Conservation (phyloP, 92 coral and sea anemone genomes). For the Anthopleura xanthogrammica region DNA sequence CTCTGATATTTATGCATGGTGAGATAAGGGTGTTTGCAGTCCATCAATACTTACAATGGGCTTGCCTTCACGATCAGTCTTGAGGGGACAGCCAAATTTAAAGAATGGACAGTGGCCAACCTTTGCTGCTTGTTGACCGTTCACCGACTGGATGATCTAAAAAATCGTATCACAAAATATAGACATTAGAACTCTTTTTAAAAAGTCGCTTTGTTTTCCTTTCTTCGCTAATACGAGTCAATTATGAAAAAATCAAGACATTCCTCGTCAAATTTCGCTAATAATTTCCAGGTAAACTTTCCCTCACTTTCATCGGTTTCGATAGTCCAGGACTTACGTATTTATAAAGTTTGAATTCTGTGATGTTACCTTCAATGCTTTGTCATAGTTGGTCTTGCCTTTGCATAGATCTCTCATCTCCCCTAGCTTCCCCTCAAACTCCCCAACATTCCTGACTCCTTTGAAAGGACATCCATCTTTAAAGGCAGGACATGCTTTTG, state of each 20-base stretch:
- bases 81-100: constrained; percentile 22
- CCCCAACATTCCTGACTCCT: constrained; percentile 20
- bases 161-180: background rate
- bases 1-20: too few species aligned
- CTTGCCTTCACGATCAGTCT: constrained; percentile 25
- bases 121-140: constrained; percentile 8
- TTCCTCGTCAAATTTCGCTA: too few species aligned
- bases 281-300: too few species aligned
- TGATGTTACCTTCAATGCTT: constrained; percentile 23
- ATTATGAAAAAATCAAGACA: too few species aligned
- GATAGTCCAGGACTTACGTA: too few species aligned
- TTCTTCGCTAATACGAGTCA: too few species aligned
- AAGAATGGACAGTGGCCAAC: constrained; percentile 32
- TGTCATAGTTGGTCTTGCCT: constrained; percentile 12
- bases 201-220: too few species aligned
- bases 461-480: constrained; percentile 42
- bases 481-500: constrained; percentile 22
- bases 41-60: constrained; percentile 17
- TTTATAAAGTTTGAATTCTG: background rate
- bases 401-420: constrained; percentile 27
- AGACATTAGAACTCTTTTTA: too few species aligned
- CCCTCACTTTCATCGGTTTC: too few species aligned
- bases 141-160: constrained; percentile 21
- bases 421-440: constrained; percentile 29
- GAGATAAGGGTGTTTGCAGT: too few species aligned